Base-by-base conservation (phyloP, 2,888 invertebrate species). In the Gymnosoma rotundatum region DNA sequence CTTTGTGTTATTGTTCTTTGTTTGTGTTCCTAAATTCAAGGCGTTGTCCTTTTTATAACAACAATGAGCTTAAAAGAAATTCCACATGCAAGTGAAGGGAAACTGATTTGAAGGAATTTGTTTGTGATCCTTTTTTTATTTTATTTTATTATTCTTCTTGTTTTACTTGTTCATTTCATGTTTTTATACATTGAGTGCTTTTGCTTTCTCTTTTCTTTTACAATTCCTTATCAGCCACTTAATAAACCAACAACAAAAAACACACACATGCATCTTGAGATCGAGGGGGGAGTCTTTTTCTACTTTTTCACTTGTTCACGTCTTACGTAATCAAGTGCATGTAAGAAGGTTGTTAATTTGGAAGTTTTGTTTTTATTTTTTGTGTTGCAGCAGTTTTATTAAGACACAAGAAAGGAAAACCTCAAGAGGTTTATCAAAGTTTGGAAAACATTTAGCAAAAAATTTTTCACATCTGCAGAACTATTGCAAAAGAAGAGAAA, bases 341-440 rank as follows among this genome's bases (percentile, higher is more conserved):
- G 10, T 42, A 42, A 42, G 42, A 42, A 12, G 42, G 42, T 10
- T 42, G 10, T 12, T 42, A 7, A 3, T 78, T 60, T 69, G 21
- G 25, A 18, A 60, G 16, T 66, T 36, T 61, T 21, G 38, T 52
- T 61, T 25, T 25, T 25, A 25, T 21, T 42, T 63, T 54, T 66
- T 66, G 36, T 38, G 32, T 50, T 54, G 45, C 42, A 69, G n/a
- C 4, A n/a, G 50, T 7, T 50, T 50, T 50, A 18, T 70, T 72
- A 56, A 52, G 64, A 63, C 42, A 63, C 42, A 63, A 45, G 50
- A 70, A 52, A 69, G 56, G 36, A 18, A 78, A 78, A 83, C 76
- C 83, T 80, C 83, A 84, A 84, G 83, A 78, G 83, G 69, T 84
- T 84, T 80, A 80, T 78, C 61, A 73, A 84, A 80, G 67, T 84